Percentiles rank a stretch among this genome's conserved stretches.
Conservation (phyloP, 2,113 vertebrate genomes). For the Rhinoderma darwinii region DNA sequence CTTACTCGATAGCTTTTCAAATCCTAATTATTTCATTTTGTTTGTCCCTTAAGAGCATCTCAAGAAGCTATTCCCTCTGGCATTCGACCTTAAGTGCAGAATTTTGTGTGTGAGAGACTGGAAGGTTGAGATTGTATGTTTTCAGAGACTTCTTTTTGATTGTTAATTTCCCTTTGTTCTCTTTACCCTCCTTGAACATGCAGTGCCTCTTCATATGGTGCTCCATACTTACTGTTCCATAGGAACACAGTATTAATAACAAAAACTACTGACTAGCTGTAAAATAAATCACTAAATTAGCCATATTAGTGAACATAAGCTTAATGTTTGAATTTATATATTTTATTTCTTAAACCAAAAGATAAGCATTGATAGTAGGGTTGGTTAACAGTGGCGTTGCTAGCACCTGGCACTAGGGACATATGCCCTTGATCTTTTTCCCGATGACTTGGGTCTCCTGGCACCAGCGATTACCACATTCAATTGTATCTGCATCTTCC, state of each 20-base stretch:
- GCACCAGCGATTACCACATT: not conserved
- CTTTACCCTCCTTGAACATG: slow-evolving; percentile 28
- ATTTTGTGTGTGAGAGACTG: slow-evolving; percentile 12
- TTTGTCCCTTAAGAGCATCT: slow-evolving; percentile 46
- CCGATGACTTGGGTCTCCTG: not conserved
- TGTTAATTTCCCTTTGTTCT: slow-evolving; percentile 42
- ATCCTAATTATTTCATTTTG: slow-evolving; percentile 20
- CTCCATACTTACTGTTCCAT: slow-evolving; percentile 22
- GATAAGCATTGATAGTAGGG: not conserved
- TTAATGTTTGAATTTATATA: not conserved
- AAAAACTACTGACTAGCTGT: not conserved
- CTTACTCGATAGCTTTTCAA: slow-evolving; percentile 26
- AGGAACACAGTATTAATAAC: not conserved
- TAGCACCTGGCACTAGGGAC: not conserved
- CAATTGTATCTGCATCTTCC: too few species aligned
- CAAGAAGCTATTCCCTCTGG: slow-evolving; percentile 44
- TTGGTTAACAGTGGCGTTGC: not conserved
- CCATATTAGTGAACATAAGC: not conserved
- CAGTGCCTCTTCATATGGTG: slow-evolving; percentile 45
- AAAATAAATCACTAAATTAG: not conserved
- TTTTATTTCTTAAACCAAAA: not conserved
- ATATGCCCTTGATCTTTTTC: too few species aligned
- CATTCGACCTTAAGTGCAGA: slow-evolving; percentile 51
- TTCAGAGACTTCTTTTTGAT: slow-evolving; percentile 23
- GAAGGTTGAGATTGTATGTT: slow-evolving; percentile 55